Evolutionary conservation across 2,888 invertebrate species (phyloP), one percentile per base, ranked within the genome.

Genomic region (Drosophila formosana): DNA sequence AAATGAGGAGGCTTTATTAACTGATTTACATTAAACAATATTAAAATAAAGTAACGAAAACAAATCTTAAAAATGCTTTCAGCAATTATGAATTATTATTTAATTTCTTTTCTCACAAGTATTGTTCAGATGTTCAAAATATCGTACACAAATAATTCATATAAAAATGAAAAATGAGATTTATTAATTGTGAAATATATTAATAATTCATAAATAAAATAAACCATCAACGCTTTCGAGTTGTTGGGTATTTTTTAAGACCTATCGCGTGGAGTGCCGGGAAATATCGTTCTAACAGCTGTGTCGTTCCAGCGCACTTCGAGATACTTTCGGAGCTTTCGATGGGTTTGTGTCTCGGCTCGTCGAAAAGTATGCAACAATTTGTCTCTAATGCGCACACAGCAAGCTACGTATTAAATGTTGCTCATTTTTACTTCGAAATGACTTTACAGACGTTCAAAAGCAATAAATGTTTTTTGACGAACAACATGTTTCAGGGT

Each of bases 171-270:
- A 34, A 9, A 3, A 9, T 0, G 3, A 3, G 8, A 9, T 3
- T 9, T 11, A 0, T 34, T 34, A 30, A 30, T 11, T 68, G 34
- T 2, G 13, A 7, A 39, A 39, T 39, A 7, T 9, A 18, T 39
- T 13, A 39, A 1, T 7, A 13, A 41, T 13, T 45, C 39, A 25
- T 1, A 3, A 13, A 13, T 28, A 5, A 13, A 9, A 9, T 37
- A 26, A 13, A 9, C 18, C 9, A 25, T 5, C 0, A 2, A n/a
- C 0, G 0, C 11, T 4, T 11, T 6, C 5, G 8, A 5, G n/a
- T 26, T n/a, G n/a, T 46, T 52, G 63, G 79, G 57, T 32, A 66
- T 82, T 72, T 53, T 28, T 75, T 62, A 68, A 26, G 4, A 39
- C 37, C 39, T 72, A n/a, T 46, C 18, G 41, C 0, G 6, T 60